phyloP scores from a whole-genome alignment of 2,113 vertebrate species.

The Microtus richardsoni region DNA sequence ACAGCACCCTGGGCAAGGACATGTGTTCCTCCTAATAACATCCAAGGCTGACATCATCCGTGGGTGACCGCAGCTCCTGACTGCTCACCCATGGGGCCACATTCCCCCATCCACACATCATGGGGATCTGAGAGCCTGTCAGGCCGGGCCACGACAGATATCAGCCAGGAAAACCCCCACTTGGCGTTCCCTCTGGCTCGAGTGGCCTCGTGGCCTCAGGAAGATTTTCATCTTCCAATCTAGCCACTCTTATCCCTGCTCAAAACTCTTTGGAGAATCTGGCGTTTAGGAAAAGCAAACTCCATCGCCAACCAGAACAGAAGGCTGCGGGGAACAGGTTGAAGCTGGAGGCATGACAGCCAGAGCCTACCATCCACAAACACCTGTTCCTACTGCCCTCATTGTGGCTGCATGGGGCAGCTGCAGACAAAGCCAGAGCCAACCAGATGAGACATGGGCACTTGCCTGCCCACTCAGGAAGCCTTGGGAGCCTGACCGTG shows the following conservation, averaged over 20 bases:
- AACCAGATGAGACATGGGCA: neutral
- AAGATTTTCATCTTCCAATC: too few species aligned
- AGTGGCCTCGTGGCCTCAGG: neutral
- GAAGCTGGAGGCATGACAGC: neutral
- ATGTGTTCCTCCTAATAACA: accelerated
- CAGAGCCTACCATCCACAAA: neutral
- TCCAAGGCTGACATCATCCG: accelerated
- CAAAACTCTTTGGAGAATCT: neutral
- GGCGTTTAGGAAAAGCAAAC: neutral
- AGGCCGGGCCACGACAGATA: neutral
- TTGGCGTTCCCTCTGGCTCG: accelerated
- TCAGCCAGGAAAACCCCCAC: neutral
- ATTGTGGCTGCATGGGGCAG: neutral
- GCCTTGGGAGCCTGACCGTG: neutral
- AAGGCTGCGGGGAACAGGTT: neutral
- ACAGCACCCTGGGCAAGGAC: accelerated
- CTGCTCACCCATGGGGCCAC: neutral
- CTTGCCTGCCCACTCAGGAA: neutral
- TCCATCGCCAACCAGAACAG: accelerated
- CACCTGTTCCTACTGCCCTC: neutral
- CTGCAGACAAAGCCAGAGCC: neutral
- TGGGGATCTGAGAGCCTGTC: neutral
- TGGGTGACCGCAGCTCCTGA: neutral
- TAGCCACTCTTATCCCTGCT: accelerated
- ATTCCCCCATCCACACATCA: neutral